These are phyloP conservation scores for Ifrita kowaldi DNA, from an alignment of 2,113 vertebrate genomes.

Conservation along the genomic window DNA sequence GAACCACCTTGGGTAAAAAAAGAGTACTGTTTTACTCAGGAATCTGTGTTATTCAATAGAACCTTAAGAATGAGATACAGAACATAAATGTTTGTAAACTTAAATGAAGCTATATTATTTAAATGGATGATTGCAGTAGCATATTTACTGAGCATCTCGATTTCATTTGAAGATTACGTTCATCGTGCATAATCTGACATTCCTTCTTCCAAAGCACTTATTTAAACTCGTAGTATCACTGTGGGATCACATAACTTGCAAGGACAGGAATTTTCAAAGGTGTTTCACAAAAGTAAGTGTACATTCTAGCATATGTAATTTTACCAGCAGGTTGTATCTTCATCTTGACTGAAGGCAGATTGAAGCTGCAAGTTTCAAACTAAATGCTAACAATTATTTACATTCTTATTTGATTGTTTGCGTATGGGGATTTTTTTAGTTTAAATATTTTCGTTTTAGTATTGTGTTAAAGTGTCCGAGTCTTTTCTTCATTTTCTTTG, in stretches of 20 bases:
- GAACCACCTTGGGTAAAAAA: neutral
- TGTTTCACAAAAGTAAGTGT: neutral
- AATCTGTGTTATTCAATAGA: neutral
- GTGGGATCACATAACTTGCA: neutral
- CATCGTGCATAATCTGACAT: neutral
- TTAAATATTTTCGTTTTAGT: neutral
- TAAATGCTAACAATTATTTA: neutral
- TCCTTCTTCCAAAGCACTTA: neutral
- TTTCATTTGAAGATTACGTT: neutral
- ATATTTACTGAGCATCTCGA: neutral
- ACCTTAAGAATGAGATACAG: neutral
- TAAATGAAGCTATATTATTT: neutral
- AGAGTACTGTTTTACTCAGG: neutral
- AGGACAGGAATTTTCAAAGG: neutral
- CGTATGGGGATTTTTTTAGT: accelerated
- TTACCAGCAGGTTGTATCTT: neutral
- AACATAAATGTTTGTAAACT: neutral
- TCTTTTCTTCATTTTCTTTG: neutral
- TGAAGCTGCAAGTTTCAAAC: neutral
- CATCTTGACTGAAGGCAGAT: neutral
- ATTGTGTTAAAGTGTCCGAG: neutral
- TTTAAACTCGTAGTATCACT: neutral
- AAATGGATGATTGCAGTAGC: neutral
- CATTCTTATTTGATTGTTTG: neutral
- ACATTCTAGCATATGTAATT: neutral